Conservation (phyloP, 1,140 invertebrate species). For the Drosophila subpulchrella region DNA sequence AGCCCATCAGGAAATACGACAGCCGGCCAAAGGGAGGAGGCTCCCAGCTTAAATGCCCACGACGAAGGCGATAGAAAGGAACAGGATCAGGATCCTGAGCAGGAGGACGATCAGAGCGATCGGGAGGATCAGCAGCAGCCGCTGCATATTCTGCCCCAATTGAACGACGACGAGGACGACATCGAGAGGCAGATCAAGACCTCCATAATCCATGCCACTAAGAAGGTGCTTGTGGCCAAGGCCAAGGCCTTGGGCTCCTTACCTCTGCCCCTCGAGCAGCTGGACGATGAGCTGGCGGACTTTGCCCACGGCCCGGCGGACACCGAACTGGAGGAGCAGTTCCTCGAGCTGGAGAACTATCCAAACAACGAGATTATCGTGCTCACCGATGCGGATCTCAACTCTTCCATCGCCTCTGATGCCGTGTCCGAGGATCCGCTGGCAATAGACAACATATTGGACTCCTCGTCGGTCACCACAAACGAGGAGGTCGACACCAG, state of each 20-base stretch:
- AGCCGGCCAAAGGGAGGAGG: slow-evolving; percentile 4
- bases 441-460: slow-evolving; percentile 64
- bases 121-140: background rate
- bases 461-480: slow-evolving; percentile 51
- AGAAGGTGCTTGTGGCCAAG: slow-evolving; percentile 64
- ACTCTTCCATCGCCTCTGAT: slow-evolving; percentile 69
- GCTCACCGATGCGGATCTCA: slow-evolving; percentile 63
- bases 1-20: slow-evolving; percentile 41
- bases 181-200: slow-evolving; percentile 78
- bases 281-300: slow-evolving; percentile 31
- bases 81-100: background rate
- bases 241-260: slow-evolving; percentile 49
- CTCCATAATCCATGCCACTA: slow-evolving; percentile 73
- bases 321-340: slow-evolving; percentile 60
- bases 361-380: slow-evolving; percentile 77
- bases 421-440: slow-evolving; percentile 74
- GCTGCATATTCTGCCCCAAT: background rate
- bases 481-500: slow-evolving; percentile 63
- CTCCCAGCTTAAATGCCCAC: slow-evolving; percentile 18
- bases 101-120: slow-evolving; percentile 10
- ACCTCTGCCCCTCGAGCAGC: slow-evolving; percentile 12
- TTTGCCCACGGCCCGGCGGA: slow-evolving; percentile 41
- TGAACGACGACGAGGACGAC: slow-evolving; percentile 58
- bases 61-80: slow-evolving; percentile 6
- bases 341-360: slow-evolving; percentile 58